These are phyloP conservation scores for Andricus grossulariae DNA, from an alignment of 1,140 invertebrate genomes.

Conservation along the genomic window DNA sequence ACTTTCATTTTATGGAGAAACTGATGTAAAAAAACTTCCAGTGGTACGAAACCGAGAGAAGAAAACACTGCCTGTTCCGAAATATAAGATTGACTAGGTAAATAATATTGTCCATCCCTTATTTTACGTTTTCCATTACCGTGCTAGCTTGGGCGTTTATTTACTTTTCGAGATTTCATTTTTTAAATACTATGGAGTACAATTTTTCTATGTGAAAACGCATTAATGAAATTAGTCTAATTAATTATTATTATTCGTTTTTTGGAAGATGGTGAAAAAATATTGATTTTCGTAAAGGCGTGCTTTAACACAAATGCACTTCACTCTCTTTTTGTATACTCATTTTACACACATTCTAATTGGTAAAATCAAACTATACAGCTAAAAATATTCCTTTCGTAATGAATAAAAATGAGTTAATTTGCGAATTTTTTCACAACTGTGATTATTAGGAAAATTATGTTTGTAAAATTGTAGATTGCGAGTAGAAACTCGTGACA, in stretches of 20 bases:
- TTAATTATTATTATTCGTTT: neutral
- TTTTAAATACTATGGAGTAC: neutral
- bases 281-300: conserved; percentile 15
- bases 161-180: neutral
- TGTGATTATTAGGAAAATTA: too few species aligned
- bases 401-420: neutral
- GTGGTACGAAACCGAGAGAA: neutral
- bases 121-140: conserved; percentile 22
- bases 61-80: conserved; percentile 27
- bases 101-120: conserved; percentile 10
- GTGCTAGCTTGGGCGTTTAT: neutral
- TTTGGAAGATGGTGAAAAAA: neutral
- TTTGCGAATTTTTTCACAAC: too few species aligned
- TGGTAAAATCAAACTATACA: conserved; percentile 6
- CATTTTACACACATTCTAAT: conserved; percentile 35
- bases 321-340: conserved; percentile 43
- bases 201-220: neutral
- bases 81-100: conserved; percentile 31
- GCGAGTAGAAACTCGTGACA: too few species aligned
- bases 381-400: neutral
- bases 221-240: neutral
- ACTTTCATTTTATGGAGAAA: neutral
- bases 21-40: neutral
- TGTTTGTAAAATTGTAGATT: too few species aligned
- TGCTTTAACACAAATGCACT: conserved; percentile 37